These are phyloP conservation scores for Campodea augens DNA, from an alignment of 1,140 invertebrate species.

Conservation along the genomic window DNA sequence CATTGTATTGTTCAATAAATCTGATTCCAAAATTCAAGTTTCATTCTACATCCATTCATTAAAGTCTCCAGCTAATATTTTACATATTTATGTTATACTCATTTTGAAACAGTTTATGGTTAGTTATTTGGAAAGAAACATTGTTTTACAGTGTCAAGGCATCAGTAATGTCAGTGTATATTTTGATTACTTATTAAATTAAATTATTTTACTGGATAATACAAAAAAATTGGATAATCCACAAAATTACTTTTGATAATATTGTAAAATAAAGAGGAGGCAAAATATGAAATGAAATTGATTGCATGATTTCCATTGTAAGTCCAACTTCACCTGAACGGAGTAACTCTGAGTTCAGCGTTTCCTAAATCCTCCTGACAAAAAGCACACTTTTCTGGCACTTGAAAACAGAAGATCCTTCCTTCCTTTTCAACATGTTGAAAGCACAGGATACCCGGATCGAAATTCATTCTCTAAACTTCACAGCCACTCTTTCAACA, in stretches of 20 bases:
- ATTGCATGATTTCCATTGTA: too few relatives aligned
- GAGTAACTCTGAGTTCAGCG: constrained; percentile 39
- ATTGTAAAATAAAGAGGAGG: constrained; percentile 9
- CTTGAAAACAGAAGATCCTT: constrained; percentile 53
- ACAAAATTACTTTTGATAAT: not conserved
- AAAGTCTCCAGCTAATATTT: too few relatives aligned
- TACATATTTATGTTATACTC: too few relatives aligned
- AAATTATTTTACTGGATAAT: not conserved
- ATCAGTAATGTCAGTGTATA: not conserved
- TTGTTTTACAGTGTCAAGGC: too few relatives aligned
- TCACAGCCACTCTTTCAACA: too few relatives aligned
- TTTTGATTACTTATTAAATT: not conserved
- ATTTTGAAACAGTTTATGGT: too few relatives aligned
- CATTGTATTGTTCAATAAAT: too few relatives aligned
- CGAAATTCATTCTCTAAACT: constrained; percentile 24
- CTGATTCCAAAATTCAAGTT: too few relatives aligned
- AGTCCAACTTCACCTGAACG: constrained; percentile 37
- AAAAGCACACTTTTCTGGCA: constrained; percentile 46
- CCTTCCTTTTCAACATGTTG: constrained; percentile 45
- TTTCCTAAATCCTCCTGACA: constrained; percentile 38
- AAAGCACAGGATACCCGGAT: constrained; percentile 61
- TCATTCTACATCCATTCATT: too few relatives aligned
- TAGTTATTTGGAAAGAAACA: too few relatives aligned
- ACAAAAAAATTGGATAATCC: not conserved
- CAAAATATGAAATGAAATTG: constrained; percentile 9